Evolutionary conservation across 2,113 vertebrate species (phyloP), one percentile per base, ranked within the genome.

Genomic region (Climacteris rufus): DNA sequence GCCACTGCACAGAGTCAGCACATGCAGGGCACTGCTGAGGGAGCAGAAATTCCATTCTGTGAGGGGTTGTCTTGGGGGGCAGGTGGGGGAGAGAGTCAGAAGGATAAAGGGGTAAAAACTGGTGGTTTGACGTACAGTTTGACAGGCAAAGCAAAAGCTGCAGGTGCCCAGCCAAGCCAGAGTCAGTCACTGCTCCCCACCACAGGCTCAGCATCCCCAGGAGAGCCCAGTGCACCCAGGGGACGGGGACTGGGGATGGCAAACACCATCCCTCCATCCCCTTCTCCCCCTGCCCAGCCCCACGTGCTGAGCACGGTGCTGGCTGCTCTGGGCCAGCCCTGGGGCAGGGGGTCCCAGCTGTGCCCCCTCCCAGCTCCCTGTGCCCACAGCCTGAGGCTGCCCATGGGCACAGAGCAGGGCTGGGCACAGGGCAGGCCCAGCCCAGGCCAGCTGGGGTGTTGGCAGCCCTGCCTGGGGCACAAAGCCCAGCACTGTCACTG

Each of bases 241-340:
- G 27, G 10, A 4, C 6, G 2, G 40, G 35, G 31, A 8, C 66
- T 57, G 9, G 49, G 69, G 69, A 6, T 23, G 25, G 4, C 56
- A 75, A 52, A 31, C 2, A 4, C 61, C 30, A 4, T 28, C 11
- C 1, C 49, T 42, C 37, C 10, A 3, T 25, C 56, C 19, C 17
- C 31, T 30, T 50, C 33, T 50, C 45, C 15, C 60, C 63, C 45
- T 30, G 44, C 28, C 47, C 85, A 35, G 47, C 53, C 27, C 16
- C 5, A 0, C 19, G 1, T 14, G 20, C 53, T 10, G 66, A 39
- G 54, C 17, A 3, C 0, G 4, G 13, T 3, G 2, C n/a, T 31
- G 1, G 6, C 2, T 2, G 39, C 13, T 12, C 3, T 33, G 75
- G n/a, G 21, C 30, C 4, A 27, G 6, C 28, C 27, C 68, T 31